Percentiles rank a stretch among this genome's conserved stretches.
phyloP scores from a whole-genome alignment of 2,888 invertebrate species.

The Aphodius sticticus region DNA sequence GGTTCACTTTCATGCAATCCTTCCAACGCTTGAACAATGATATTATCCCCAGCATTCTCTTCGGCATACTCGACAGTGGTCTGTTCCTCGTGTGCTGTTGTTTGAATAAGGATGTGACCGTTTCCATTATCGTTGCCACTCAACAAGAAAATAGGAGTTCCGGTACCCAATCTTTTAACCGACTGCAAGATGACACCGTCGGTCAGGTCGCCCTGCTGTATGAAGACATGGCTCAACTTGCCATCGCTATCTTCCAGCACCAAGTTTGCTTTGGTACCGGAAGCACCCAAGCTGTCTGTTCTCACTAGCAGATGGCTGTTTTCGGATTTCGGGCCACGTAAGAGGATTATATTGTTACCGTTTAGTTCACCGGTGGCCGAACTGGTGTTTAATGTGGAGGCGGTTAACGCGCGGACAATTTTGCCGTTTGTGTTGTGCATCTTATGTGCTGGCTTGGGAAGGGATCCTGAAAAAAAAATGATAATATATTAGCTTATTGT shows the following conservation, averaged over 20 bases:
- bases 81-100: slow-evolving; percentile 49
- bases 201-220: slow-evolving; percentile 55
- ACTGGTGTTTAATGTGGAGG: slow-evolving; percentile 44
- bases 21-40: slow-evolving; percentile 53
- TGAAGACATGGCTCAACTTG: slow-evolving; percentile 55
- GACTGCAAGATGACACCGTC: slow-evolving; percentile 57
- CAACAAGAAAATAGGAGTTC: slow-evolving; percentile 56
- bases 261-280: slow-evolving; percentile 48
- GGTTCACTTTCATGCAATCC: slow-evolving; percentile 52
- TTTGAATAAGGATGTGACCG: slow-evolving; percentile 56
- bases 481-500: not conserved
- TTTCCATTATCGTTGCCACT: slow-evolving; percentile 55
- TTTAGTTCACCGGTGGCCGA: slow-evolving; percentile 47
- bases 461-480: slow-evolving; percentile 39
- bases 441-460: slow-evolving; percentile 38
- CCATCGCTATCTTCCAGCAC: slow-evolving; percentile 52
- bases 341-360: slow-evolving; percentile 55
- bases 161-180: slow-evolving; percentile 55
- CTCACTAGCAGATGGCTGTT: slow-evolving; percentile 55
- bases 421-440: slow-evolving; percentile 54
- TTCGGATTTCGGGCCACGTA: slow-evolving; percentile 54
- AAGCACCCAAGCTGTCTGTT: slow-evolving; percentile 48
- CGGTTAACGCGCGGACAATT: slow-evolving; percentile 49
- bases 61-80: slow-evolving; percentile 40
- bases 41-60: slow-evolving; percentile 46